Evolutionary conservation across 35 echinoderm and acorn worm species (phyloP).

Genomic region (Holothuria glaberrima): DNA sequence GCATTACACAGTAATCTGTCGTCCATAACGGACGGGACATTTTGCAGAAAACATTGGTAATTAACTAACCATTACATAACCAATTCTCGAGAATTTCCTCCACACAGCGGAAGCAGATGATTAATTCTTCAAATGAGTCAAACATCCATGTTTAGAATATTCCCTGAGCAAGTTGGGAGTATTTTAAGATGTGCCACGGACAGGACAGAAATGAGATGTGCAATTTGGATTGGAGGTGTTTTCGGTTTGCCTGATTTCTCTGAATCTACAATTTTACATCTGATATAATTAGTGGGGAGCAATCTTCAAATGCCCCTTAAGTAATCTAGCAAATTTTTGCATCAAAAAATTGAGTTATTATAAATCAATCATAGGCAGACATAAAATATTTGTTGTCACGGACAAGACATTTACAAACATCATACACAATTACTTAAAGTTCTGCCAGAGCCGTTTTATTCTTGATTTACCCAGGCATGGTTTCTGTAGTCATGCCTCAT

Average conservation of each 20-base stretch:
- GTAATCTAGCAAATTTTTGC: background rate
- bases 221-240: background rate
- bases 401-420: background rate
- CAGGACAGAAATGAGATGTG: background rate
- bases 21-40: background rate
- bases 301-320: background rate
- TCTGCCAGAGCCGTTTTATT: conserved; percentile 1
- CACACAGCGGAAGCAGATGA: background rate
- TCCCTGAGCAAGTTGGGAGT: background rate
- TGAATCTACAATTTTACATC: conserved; percentile 8
- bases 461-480: background rate
- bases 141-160: too few species aligned
- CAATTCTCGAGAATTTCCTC: background rate
- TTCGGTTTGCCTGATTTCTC: background rate
- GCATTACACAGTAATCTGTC: background rate
- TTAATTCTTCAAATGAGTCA: conserved; percentile 1
- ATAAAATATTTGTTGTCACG: background rate
- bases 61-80: background rate
- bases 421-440: background rate
- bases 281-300: background rate
- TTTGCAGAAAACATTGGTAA: background rate
- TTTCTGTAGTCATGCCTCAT: conserved; percentile 1
- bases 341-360: background rate
- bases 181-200: too few species aligned
- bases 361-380: background rate